These are phyloP conservation scores for Calyptommatus sinebrachiatus DNA, from an alignment of 2,113 vertebrate genomes.

Conservation along the genomic window DNA sequence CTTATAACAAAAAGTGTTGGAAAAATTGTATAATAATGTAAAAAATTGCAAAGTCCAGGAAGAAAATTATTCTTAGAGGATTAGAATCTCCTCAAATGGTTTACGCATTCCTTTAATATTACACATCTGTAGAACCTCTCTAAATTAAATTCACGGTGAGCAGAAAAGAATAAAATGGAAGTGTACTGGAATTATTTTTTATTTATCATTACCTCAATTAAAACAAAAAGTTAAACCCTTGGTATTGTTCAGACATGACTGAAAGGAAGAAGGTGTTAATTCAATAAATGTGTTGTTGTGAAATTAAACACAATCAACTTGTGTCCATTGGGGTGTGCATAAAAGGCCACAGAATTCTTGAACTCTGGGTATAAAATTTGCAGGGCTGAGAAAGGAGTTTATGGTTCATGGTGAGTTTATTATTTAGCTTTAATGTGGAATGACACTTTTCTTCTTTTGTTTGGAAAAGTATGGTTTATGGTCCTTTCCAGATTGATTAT, in stretches of 20 bases:
- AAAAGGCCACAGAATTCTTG: conserved; percentile 48
- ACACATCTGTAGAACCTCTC: conserved; percentile 29
- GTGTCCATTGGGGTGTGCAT: conserved; percentile 48
- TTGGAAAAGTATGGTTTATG: conserved; percentile 64
- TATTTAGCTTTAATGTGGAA: conserved; percentile 46
- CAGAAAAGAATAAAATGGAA: conserved; percentile 20
- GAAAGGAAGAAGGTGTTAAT: conserved; percentile 71
- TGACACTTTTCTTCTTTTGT: conserved; percentile 65
- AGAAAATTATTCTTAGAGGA: conserved; percentile 23
- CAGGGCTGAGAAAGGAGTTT: conserved; percentile 61
- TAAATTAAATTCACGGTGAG: conserved; percentile 37
- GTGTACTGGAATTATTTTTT: conserved; percentile 23
- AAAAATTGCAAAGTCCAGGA: conserved; percentile 1
- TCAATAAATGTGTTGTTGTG: conserved; percentile 62
- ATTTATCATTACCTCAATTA: conserved; percentile 28
- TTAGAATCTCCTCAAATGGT: conserved; percentile 8
- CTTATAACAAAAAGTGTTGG: no score
- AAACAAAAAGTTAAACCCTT: conserved; percentile 44
- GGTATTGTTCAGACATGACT: conserved; percentile 41
- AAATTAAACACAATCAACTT: conserved; percentile 57
- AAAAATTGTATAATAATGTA: no score
- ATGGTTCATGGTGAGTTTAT: conserved; percentile 53
- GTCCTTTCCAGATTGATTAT: conserved; percentile 64
- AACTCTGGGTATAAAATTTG: conserved; percentile 43
- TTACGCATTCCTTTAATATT: conserved; percentile 6